Evolutionary conservation across 64 coral and sea anemone species (phyloP).

Genomic region (Porites australiensis): DNA sequence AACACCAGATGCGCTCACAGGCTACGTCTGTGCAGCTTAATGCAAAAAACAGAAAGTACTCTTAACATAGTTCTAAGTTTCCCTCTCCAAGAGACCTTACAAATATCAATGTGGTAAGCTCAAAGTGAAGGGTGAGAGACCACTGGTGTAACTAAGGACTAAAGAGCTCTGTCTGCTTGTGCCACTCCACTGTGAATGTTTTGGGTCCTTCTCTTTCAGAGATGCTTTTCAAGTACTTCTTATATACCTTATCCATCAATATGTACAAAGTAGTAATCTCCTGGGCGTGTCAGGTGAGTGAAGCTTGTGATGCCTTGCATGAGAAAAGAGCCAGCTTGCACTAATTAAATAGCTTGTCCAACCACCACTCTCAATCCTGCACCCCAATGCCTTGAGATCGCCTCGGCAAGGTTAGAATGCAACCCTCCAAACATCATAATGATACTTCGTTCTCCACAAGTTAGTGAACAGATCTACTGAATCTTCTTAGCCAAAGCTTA

Average conservation of each 20-base stretch:
- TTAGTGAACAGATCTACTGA: conserved; percentile 42
- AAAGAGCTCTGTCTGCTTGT: conserved; percentile 38
- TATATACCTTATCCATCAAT: not conserved
- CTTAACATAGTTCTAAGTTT: conserved; percentile 10
- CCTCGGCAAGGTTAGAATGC: not conserved
- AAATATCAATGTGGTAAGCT: conserved; percentile 12
- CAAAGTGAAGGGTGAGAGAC: not conserved
- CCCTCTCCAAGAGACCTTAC: conserved; percentile 29
- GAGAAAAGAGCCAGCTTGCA: not conserved
- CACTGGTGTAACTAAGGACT: no score
- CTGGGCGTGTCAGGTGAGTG: not conserved
- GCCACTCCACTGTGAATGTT: conserved; percentile 5
- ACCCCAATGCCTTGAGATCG: not conserved
- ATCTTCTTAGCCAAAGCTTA: conserved; percentile 55
- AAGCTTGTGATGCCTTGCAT: not conserved
- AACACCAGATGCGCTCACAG: no score
- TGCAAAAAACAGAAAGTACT: conserved; percentile 17
- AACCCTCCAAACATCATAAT: not conserved
- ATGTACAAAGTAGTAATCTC: not conserved
- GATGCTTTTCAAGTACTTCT: not conserved
- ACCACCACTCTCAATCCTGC: not conserved
- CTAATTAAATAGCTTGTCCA: not conserved
- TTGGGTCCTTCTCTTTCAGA: not conserved
- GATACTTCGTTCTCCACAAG: not conserved
- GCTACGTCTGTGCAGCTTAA: not conserved